Evolutionary conservation across 1,140 invertebrate species (phyloP), one percentile per base, ranked within the genome.

Genomic region (Ceratina japonica): DNA sequence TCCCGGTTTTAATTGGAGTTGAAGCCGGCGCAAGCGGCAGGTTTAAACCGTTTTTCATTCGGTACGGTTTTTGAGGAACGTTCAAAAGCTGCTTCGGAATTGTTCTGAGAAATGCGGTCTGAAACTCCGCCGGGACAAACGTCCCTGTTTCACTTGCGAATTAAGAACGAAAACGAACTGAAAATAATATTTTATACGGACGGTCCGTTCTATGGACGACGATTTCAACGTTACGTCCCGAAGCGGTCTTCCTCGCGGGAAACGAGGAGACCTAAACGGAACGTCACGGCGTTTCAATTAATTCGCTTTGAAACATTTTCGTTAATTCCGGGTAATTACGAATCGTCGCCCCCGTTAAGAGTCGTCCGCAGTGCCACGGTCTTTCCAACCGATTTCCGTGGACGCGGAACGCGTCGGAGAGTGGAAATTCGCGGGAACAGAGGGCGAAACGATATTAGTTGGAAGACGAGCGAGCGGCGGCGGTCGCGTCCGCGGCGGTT

Each of bases 321-420:
- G 37, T 44, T 8, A 44, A 44, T 8, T 8, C 37, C 0, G 37
- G 5, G 5, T 44, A 44, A 44, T 44, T 44, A 44, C 37, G 37
- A 10, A 44, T 44, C 37, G 37, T 44, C 10, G 37, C 5, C 10
- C 37, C 3, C 3, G 10, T 44, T 44, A 44, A 44, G 37, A 27
- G 7, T 44, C 16, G 49, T 54, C n/a, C 61, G 24, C 49, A 27
- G 1, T 37, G 44, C 44, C 63, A 62, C 20, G 49, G 75, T n/a
- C 73, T 75, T 75, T 59, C 27, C 61, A 22, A 56, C 58, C 52
- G 81, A 78, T 84, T 84, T 81, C 70, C 70, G 49, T 20, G 61
- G 44, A 44, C 54, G 16, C 61, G n/a, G 24, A 59, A 72, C 37
- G 49, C 18, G 44, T 76, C 31, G 68, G 44, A 68, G 37, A 49